Evolutionary conservation across 92 coral and sea anemone species (phyloP), one percentile per base, ranked within the genome.

Genomic region (Plumapathes pennacea): DNA sequence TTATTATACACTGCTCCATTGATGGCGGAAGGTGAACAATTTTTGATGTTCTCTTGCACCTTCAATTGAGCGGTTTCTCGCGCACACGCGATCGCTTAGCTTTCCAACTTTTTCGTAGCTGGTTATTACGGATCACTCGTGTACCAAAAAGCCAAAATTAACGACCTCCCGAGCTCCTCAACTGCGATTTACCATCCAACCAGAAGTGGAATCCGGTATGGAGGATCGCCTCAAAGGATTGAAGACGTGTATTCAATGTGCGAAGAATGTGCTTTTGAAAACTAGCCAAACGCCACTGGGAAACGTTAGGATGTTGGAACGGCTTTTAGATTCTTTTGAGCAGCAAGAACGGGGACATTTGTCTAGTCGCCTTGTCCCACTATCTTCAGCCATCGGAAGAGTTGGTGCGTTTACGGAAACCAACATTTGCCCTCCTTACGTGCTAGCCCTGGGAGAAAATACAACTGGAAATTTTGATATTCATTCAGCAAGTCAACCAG

Each of bases 251-350:
- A 20, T 56, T 31, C 57, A 68, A 10, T 48, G 21, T 8, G 42
- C 22, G 22, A 55, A 55, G 46, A 55, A 26, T 38, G 30, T 13
- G 22, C 37, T 67, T 0, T 19, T 1, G 13, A 39, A 52, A 20
- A 26, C 48, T 2, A 20, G 15, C 28, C 49, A 54, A 15, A 67
- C 56, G 17, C 27, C 74, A 11, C 44, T 67, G 47, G 64, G 74
- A 27, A 67, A 41, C 43, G 22, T 67, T 4, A 10, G 10, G 0
- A 29, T 54, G 55, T 41, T 67, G 56, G 74, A 42, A 55, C 26
- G 64, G 10, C 54, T 67, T 0, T 23, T 54, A 43, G 33, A 67
- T 4, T 36, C 22, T 15, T 53, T 53, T 10, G 47, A 55, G 49
- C 26, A 14, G 40, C 38, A 38, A 7, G 48, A 2, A 14, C 44